These are phyloP conservation scores for Tamandua tetradactyla DNA, from an alignment of 2,797 vertebrate genomes.

Conservation along the genomic window DNA sequence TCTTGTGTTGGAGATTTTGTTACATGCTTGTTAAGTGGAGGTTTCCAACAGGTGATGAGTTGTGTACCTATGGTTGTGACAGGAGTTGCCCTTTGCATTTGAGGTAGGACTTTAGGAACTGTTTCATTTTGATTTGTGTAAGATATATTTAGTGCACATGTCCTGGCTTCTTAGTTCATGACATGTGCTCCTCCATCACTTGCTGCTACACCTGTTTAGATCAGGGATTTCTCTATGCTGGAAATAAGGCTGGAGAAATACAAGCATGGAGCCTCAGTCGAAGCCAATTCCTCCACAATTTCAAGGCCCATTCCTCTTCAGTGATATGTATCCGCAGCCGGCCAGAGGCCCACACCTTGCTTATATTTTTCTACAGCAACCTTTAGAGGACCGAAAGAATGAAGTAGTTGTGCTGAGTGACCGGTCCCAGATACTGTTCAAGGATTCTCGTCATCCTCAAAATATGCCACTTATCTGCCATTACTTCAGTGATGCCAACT, in stretches of 20 bases:
- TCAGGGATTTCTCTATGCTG: constrained; percentile 76
- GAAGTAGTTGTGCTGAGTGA: constrained; percentile 74
- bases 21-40: not conserved
- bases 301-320: constrained; percentile 71
- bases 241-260: constrained; percentile 75
- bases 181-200: constrained; percentile 64
- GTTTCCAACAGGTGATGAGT: not conserved
- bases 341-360: constrained; percentile 68
- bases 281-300: constrained; percentile 59
- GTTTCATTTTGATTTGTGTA: not conserved
- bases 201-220: constrained; percentile 69
- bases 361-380: constrained; percentile 63
- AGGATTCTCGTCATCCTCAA: constrained; percentile 73
- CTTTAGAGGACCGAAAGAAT: not conserved
- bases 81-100: not conserved
- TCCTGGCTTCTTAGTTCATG: not conserved
- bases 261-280: constrained; percentile 72
- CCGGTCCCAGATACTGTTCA: constrained; percentile 69
- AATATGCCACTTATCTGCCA: constrained; percentile 71
- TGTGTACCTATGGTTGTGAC: not conserved
- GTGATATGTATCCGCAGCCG: constrained; percentile 74
- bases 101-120: not conserved
- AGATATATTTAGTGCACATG: not conserved
- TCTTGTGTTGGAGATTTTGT: not conserved
- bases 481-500: constrained; percentile 57